Conservation (phyloP, 1,140 invertebrate genomes). For the Ooceraea biroi region DNA sequence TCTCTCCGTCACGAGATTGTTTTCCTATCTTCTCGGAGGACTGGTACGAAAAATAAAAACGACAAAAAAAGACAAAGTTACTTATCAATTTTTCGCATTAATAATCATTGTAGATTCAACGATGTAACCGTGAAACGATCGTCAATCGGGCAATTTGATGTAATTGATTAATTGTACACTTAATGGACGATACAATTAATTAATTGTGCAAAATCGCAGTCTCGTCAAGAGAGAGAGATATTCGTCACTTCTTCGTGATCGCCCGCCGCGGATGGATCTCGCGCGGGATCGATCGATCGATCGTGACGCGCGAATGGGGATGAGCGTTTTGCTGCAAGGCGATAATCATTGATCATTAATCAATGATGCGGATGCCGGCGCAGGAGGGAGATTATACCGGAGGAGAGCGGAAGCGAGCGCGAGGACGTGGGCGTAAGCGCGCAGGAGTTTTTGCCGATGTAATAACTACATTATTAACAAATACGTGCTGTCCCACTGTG, state of each 20-base stretch:
- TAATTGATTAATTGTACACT: constrained; percentile 17
- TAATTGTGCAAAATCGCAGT: constrained; percentile 17
- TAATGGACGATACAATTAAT: constrained; percentile 26
- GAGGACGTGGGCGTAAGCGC: constrained; percentile 47
- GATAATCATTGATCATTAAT: constrained; percentile 64
- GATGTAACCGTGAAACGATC: constrained; percentile 39
- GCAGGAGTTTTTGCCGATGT: constrained; percentile 76
- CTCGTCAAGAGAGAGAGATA: not conserved
- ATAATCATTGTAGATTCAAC: constrained; percentile 45
- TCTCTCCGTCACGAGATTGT: not conserved
- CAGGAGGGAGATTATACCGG: not conserved
- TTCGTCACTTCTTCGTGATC: constrained; percentile 5
- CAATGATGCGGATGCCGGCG: constrained; percentile 3
- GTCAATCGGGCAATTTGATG: constrained; percentile 18
- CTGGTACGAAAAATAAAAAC: constrained; percentile 26
- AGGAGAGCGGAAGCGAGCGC: constrained; percentile 14
- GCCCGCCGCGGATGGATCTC: constrained; percentile 16
- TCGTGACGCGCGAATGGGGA: constrained; percentile 17
- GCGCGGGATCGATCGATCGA: constrained; percentile 12
- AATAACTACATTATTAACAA: constrained; percentile 84
- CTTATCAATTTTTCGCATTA: constrained; percentile 25
- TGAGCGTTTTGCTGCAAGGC: constrained; percentile 44
- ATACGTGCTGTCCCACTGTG: constrained; percentile 86
- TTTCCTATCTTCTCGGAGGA: not conserved
- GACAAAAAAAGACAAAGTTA: not conserved